Evolutionary conservation across 23 tunicate species (phyloP), one percentile per base, ranked within the genome.

Genomic region (Phallusia fumigata): DNA sequence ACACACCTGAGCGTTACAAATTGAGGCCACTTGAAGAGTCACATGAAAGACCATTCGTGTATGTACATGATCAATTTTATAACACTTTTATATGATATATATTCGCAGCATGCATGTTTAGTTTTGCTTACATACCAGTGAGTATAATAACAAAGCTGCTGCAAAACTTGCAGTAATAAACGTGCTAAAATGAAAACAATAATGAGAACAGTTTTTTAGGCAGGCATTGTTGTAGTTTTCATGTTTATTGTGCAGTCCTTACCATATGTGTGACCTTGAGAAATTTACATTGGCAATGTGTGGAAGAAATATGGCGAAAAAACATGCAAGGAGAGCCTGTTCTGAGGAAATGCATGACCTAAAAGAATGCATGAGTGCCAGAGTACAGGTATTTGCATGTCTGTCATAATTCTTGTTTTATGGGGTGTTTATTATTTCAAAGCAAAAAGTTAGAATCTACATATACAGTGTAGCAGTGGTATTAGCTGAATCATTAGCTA

Each of bases 201-300:
- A 18, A 15, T 51, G 18, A n/a, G n/a, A n/a, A n/a, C n/a, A n/a
- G n/a, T n/a, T n/a, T n/a, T n/a, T n/a, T n/a, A n/a, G n/a, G n/a
- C n/a, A n/a, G n/a, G n/a, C n/a, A n/a, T n/a, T n/a, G n/a, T n/a
- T n/a, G n/a, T n/a, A n/a, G 47, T 40, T 40, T 40, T 40, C 47
- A 40, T 40, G 47, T 40, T 40, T 40, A 58, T 21, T 58, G 15
- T 58, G 3, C 28, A 58, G 77, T 33, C 77, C 36, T 32, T 32
- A 74, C 22, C 36, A 74, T 19, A 5, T 3, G 3, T 80, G 83
- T 53, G 83, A 53, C 74, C 33, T 52, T 19, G 45, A 80, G 32
- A 52, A 52, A 32, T 80, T 80, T 80, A 73, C 87, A 19, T 76
- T 2, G 34, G 28, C 2, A 64, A 2, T 84, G 80, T 84, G 87